Evolutionary conservation across 2,888 invertebrate genomes (phyloP).

Genomic region (Aricia artaxerxes): DNA sequence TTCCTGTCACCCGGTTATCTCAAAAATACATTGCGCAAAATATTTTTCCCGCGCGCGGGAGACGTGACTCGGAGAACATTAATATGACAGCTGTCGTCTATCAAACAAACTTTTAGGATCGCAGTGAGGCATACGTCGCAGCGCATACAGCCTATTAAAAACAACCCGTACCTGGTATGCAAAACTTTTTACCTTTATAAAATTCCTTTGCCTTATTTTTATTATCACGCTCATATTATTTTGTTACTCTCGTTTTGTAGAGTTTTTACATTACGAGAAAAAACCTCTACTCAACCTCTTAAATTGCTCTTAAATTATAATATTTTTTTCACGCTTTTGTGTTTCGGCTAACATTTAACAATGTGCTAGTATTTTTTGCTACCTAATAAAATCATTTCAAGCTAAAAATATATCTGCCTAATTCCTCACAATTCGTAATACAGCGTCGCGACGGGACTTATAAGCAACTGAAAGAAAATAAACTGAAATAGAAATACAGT

Average conservation of each 20-base stretch:
- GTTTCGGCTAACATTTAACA: background rate
- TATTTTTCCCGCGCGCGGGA: conserved; percentile 27
- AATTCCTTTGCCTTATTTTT: background rate
- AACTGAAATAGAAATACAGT: conserved; percentile 18
- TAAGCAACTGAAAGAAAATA: conserved; percentile 14
- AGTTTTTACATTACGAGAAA: background rate
- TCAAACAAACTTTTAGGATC: conserved; percentile 28
- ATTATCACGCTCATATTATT: background rate
- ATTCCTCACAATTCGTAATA: background rate
- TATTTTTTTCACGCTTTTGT: background rate
- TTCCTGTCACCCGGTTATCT: conserved; percentile 60
- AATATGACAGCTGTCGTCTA: conserved; percentile 32
- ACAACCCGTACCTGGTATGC: background rate
- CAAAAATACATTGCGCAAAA: conserved; percentile 51
- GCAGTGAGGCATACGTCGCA: background rate
- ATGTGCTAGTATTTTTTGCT: too few relatives aligned
- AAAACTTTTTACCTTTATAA: conserved; percentile 5
- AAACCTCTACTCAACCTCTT: background rate
- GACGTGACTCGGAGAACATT: conserved; percentile 27
- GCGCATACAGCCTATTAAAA: conserved; percentile 18
- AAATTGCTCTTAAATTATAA: background rate
- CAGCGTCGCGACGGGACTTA: background rate
- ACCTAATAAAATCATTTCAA: background rate
- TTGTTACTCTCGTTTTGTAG: background rate
- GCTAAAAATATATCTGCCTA: background rate